phyloP scores from a whole-genome alignment of 2,797 vertebrate species.

The Chaenodraco wilsoni region DNA sequence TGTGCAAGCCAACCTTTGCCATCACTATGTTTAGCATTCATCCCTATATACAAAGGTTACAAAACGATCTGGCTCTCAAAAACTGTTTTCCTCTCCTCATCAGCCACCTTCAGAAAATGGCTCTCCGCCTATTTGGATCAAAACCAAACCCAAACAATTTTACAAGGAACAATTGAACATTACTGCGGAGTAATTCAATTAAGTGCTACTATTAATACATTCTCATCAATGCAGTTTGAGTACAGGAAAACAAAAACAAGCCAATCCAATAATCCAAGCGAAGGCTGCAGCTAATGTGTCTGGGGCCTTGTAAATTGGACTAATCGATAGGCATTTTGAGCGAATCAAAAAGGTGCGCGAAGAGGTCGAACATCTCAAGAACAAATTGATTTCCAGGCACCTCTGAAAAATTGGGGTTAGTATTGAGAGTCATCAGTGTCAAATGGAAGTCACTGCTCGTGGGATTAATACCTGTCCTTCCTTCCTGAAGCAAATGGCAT shows the following conservation, averaged over 20 bases:
- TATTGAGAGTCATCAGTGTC: conserved; percentile 69
- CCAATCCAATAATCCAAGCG: conserved; percentile 64
- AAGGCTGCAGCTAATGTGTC: conserved; percentile 49
- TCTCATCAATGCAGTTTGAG: conserved; percentile 49
- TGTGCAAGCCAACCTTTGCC: not conserved
- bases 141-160: conserved; percentile 35
- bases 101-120: conserved; percentile 3
- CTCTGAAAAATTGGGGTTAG: conserved; percentile 78
- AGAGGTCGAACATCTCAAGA: conserved; percentile 70
- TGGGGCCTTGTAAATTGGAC: conserved; percentile 52
- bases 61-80: not conserved
- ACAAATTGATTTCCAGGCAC: conserved; percentile 75
- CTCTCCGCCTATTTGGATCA: conserved; percentile 31
- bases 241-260: conserved; percentile 62
- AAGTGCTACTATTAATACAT: conserved; percentile 52
- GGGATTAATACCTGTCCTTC: conserved; percentile 66
- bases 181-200: conserved; percentile 40
- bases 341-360: conserved; percentile 68
- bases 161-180: conserved; percentile 38
- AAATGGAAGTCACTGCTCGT: conserved; percentile 53
- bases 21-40: not conserved
- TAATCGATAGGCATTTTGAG: conserved; percentile 76
- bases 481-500: conserved; percentile 54
- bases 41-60: not conserved
- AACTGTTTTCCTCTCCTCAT: conserved; percentile 14